Conservation (phyloP, 2,113 vertebrate species). For the Ursus arctos region DNA sequence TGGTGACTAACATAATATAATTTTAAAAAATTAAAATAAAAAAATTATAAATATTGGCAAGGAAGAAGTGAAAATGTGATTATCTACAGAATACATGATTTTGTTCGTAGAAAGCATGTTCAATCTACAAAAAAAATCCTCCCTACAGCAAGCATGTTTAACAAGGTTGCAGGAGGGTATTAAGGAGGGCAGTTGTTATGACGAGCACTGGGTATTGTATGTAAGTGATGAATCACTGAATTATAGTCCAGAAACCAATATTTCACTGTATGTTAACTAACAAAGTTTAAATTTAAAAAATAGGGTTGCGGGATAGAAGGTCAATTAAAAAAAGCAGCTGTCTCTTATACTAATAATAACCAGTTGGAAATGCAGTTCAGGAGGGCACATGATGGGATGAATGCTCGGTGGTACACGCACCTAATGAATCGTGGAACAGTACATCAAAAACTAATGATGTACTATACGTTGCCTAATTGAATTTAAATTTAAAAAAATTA, state of each 20-base stretch:
- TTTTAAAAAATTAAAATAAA: no score
- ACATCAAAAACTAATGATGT: not conserved
- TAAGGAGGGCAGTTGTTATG: not conserved
- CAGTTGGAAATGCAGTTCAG: not conserved
- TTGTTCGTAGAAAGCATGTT: not conserved
- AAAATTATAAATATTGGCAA: not conserved
- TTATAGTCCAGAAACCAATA: not conserved
- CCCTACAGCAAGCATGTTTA: not conserved
- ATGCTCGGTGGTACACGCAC: rapidly evolving
- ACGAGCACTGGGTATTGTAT: not conserved
- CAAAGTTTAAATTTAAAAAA: not conserved
- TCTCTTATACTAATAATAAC: not conserved
- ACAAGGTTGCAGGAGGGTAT: not conserved
- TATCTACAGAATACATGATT: not conserved
- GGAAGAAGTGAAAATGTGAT: not conserved
- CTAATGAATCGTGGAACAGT: not conserved
- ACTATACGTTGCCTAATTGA: not conserved
- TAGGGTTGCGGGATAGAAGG: not conserved
- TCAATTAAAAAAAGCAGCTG: not conserved
- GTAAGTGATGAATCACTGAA: not conserved
- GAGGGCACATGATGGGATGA: not conserved
- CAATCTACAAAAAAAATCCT: not conserved
- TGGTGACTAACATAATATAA: no score
- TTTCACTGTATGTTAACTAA: not conserved
- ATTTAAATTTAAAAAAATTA: not conserved